Evolutionary conservation across 2,113 vertebrate species (phyloP).

Genomic region (Eudyptes chrysolophus): DNA sequence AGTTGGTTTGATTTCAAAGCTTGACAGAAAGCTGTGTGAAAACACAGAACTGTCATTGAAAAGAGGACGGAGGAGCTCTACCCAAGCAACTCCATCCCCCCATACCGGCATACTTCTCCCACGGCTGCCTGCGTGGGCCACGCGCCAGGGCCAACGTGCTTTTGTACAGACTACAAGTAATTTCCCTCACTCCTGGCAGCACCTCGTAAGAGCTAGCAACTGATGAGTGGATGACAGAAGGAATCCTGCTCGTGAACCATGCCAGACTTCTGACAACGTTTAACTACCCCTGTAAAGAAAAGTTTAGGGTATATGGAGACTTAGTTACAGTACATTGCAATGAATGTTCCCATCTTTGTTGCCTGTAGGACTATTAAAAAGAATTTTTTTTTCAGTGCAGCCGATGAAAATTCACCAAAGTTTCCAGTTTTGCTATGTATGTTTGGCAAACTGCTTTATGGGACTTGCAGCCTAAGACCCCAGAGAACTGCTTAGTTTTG

Average conservation of each 20-base stretch:
- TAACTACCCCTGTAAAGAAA: neutral
- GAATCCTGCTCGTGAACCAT: neutral
- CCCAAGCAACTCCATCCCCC: neutral
- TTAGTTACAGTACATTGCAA: neutral
- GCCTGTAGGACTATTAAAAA: neutral
- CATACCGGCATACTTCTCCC: rapidly evolving
- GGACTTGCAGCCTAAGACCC: neutral
- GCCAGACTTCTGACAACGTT: neutral
- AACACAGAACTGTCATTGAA: neutral
- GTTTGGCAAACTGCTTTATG: neutral
- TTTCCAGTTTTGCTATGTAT: neutral
- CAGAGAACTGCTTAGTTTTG: neutral
- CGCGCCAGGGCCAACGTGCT: neutral
- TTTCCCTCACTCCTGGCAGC: slow-evolving; percentile 20
- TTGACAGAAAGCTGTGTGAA: neutral
- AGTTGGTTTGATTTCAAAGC: neutral
- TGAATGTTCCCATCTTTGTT: neutral
- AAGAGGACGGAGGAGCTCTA: neutral
- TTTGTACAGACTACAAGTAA: neutral
- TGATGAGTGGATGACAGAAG: neutral
- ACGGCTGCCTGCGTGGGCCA: neutral
- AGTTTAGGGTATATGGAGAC: neutral
- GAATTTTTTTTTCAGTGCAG: neutral
- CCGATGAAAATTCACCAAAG: neutral
- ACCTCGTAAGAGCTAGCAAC: neutral